A percentile compares a stretch with the other conserved stretches of the same genome.
These are phyloP conservation scores for Anthophora plumipes DNA, from an alignment of 2,888 invertebrate species.

Conservation along the genomic window DNA sequence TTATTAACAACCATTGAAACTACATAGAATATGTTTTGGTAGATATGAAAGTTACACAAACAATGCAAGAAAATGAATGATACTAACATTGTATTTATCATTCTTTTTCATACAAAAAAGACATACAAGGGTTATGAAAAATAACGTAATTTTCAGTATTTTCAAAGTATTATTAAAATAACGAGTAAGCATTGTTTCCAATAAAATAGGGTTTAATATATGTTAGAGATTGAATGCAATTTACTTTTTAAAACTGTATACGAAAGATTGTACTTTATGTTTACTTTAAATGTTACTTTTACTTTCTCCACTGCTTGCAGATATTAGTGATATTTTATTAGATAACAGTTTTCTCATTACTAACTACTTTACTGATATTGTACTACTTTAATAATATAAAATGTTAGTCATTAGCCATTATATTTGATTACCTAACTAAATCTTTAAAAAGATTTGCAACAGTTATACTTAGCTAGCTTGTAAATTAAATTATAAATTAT, in stretches of 20 bases:
- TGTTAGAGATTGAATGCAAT: slow-evolving; percentile 9
- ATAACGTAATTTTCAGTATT: background rate
- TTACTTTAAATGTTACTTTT: slow-evolving; percentile 2
- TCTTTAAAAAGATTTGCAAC: background rate
- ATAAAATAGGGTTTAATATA: slow-evolving; percentile 1
- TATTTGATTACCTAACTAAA: slow-evolving; percentile 7
- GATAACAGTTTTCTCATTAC: background rate
- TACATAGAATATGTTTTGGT: slow-evolving; percentile 19
- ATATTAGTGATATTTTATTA: background rate
- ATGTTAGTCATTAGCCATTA: slow-evolving; percentile 14
- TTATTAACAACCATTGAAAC: background rate
- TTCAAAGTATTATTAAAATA: slow-evolving; percentile 1
- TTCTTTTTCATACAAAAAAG: background rate
- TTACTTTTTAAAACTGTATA: slow-evolving; percentile 2
- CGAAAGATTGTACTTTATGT: slow-evolving; percentile 1
- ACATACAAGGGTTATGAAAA: background rate
- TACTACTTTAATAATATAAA: slow-evolving; percentile 2
- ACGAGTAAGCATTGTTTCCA: slow-evolving; percentile 9
- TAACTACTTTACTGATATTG: slow-evolving; percentile 4
- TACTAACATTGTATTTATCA: slow-evolving; percentile 1
- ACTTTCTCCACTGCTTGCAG: background rate
- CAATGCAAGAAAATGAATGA: slow-evolving; percentile 1
- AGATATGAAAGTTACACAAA: background rate
- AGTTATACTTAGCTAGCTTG: background rate
- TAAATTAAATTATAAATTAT: slow-evolving; percentile 21